Base-by-base conservation (phyloP, 2,888 invertebrate species). In the Tryphoninae sp. region DNA sequence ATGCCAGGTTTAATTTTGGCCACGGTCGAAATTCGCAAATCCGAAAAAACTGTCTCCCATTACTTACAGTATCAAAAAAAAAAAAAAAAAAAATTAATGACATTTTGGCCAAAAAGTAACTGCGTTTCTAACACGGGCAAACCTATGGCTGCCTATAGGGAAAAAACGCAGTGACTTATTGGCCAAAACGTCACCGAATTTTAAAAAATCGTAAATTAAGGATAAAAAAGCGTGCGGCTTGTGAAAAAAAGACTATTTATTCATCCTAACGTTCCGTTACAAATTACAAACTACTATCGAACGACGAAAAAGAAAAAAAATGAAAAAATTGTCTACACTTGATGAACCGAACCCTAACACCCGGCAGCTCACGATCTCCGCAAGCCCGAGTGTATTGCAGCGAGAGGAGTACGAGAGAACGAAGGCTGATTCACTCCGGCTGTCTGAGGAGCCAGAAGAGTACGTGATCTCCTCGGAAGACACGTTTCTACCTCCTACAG, bases 401-500 rank as follows among this genome's bases (percentile, higher is more conserved):
- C 49, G 74, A 73, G 80, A 82, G 62, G 62, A 7, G 16, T 2
- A 9, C 16, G 55, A 55, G 77, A 80, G 80, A 78, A 62, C 19
- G 68, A 78, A 75, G 73, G 71, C 79, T 79, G 83, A 84, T 84
- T 82, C 78, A 83, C 81, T 83, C 72, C 45, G 69, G 79, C 77
- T 73, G 77, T 78, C 73, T 69, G 53, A 53, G 59, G 16, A 61
- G 61, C 16, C 51, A 45, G 55, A 68, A 51, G 78, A 51, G 78
- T 83, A 84, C 83, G 81, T 84, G 84, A 82, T 78, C 72, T 62
- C 69, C 78, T 79, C 82, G 65, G 59, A 75, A 81, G 83, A 82
- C 84, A 84, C 84, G 84, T 84, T 77, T 16, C 69, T 71, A 77
- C 77, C 74, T 78, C 65, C 77, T 79, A 79, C 80, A 78, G 83